These are phyloP conservation scores for Lomographa bimaculata DNA, from an alignment of 2,888 invertebrate genomes.

Conservation along the genomic window DNA sequence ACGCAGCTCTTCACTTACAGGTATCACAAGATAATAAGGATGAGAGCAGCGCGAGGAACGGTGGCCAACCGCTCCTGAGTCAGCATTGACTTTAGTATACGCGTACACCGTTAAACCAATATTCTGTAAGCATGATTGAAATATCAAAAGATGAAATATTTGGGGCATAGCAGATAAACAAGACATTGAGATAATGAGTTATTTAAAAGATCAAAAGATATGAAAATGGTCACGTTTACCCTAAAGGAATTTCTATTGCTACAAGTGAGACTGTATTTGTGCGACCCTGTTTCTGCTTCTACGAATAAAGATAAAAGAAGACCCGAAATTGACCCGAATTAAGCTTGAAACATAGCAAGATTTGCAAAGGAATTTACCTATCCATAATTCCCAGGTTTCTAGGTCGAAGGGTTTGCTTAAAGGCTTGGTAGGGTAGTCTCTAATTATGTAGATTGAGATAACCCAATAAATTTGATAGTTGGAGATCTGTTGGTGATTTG, in stretches of 20 bases:
- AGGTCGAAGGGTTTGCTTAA: slow-evolving; percentile 18
- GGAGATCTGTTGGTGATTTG: too few relatives aligned
- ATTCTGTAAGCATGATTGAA: background rate
- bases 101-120: too few relatives aligned
- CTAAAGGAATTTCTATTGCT: background rate
- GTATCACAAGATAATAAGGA: too few relatives aligned
- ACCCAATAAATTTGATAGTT: slow-evolving; percentile 12
- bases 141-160: slow-evolving; percentile 4
- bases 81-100: too few relatives aligned
- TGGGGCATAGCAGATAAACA: slow-evolving; percentile 3
- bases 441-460: slow-evolving; percentile 19
- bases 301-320: slow-evolving; percentile 23
- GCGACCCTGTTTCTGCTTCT: slow-evolving; percentile 16
- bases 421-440: slow-evolving; percentile 8
- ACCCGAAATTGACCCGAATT: too few relatives aligned
- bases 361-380: slow-evolving; percentile 16
- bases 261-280: too few relatives aligned
- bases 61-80: too few relatives aligned
- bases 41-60: too few relatives aligned
- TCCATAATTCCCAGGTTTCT: slow-evolving; percentile 16
- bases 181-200: slow-evolving; percentile 8
- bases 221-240: slow-evolving; percentile 13
- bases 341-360: slow-evolving; percentile 16
- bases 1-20: too few relatives aligned
- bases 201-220: slow-evolving; percentile 16